A percentile compares a stretch with the other conserved stretches of the same genome.
Evolutionary conservation across 2,113 vertebrate species (phyloP).

Genomic region (Alexandromys fortis): DNA sequence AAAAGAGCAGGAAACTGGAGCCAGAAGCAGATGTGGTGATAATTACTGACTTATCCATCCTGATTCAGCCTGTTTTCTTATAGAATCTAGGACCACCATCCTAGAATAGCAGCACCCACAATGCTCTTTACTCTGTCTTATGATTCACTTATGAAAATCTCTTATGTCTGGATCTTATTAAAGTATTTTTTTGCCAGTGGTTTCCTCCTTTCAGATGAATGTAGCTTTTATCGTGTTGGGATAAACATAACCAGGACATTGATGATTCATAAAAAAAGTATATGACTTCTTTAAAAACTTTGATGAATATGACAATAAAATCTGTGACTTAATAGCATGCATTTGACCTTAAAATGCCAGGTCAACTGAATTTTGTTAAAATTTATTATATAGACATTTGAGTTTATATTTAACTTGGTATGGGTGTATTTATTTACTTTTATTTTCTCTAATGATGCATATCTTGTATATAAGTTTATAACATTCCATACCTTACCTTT

Average conservation of each 20-base stretch:
- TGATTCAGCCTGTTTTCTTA: not conserved
- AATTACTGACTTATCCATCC: too few species aligned
- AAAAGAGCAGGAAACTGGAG: not conserved
- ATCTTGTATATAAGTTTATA: not conserved
- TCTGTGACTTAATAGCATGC: not conserved
- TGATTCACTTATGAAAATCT: not conserved
- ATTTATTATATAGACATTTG: not conserved
- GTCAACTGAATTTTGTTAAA: not conserved
- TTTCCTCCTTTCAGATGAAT: too few species aligned
- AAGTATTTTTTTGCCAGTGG: not conserved
- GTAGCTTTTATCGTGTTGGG: too few species aligned
- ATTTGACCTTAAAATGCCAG: conserved; percentile 4
- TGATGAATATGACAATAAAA: not conserved
- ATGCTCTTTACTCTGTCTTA: accelerated
- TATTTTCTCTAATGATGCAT: not conserved
- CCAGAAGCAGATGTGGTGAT: not conserved
- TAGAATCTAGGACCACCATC: not conserved
- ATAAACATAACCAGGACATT: not conserved
- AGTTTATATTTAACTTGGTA: not conserved
- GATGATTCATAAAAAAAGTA: not conserved
- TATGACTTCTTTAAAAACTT: not conserved
- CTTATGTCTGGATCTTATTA: not conserved
- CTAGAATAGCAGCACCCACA: not conserved
- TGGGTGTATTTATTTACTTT: not conserved
- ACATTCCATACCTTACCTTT: not conserved